Conservation (phyloP, 1,140 invertebrate genomes). For the Vanessa atalanta region DNA sequence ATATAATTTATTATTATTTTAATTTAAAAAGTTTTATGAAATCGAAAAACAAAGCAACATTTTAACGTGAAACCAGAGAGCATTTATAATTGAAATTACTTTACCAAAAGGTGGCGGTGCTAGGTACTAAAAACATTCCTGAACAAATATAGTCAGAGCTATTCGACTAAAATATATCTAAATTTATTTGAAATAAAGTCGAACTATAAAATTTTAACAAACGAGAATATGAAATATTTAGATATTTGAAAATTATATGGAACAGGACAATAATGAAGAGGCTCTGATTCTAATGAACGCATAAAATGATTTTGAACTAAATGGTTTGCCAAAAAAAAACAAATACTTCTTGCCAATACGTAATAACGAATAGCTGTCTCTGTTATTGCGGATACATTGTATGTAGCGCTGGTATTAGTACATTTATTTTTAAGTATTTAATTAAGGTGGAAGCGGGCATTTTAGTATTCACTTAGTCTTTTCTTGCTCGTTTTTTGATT, state of each 20-base stretch:
- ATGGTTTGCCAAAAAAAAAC: constrained; percentile 36
- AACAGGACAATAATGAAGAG: constrained; percentile 7
- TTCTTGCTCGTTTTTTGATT: constrained; percentile 3
- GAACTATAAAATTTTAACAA: neutral
- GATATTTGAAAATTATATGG: neutral
- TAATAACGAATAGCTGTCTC: constrained; percentile 11
- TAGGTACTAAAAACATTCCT: constrained; percentile 26
- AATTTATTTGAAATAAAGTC: neutral
- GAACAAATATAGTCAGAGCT: constrained; percentile 17
- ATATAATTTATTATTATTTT: neutral
- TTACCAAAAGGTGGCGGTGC: constrained; percentile 9
- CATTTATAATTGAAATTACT: constrained; percentile 11
- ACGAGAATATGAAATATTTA: neutral
- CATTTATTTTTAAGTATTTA: constrained; percentile 31
- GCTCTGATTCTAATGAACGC: constrained; percentile 9
- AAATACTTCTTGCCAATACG: constrained; percentile 41
- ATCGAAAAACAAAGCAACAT: neutral
- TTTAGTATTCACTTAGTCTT: constrained; percentile 6
- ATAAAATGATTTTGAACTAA: constrained; percentile 3
- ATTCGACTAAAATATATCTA: neutral
- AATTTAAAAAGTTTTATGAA: neutral
- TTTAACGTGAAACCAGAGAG: neutral
- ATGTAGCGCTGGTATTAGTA: constrained; percentile 28
- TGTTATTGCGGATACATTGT: neutral
- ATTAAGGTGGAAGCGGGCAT: constrained; percentile 23